Conservation (phyloP, 2,113 vertebrate genomes). For the Aramus guarauna region DNA sequence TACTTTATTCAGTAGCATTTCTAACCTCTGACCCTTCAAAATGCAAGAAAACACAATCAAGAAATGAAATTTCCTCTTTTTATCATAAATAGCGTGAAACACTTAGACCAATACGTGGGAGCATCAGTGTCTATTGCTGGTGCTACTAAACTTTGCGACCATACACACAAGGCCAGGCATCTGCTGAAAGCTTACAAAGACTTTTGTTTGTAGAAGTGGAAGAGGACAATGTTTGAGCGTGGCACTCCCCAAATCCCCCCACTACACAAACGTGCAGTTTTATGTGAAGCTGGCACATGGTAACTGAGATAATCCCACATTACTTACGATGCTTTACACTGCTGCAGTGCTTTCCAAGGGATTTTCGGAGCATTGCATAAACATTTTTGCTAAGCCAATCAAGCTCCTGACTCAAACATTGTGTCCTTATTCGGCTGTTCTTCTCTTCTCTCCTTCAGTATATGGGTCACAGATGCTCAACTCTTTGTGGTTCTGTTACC, state of each 20-base stretch:
- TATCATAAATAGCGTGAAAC: background rate
- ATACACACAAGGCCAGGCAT: background rate
- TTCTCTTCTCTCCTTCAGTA: background rate
- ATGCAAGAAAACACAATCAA: background rate
- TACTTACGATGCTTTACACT: background rate
- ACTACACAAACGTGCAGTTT: fast-evolving
- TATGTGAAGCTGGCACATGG: background rate
- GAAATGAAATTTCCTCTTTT: background rate
- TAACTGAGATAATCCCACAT: background rate
- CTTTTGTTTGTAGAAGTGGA: background rate
- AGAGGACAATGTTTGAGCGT: fast-evolving
- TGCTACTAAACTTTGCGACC: background rate
- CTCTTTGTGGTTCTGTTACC: background rate
- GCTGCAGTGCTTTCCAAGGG: background rate
- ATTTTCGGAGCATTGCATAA: background rate
- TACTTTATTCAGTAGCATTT: background rate
- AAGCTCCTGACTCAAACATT: background rate
- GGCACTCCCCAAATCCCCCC: background rate
- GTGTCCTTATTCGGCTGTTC: background rate
- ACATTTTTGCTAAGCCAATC: background rate
- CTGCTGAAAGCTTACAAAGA: background rate
- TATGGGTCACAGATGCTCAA: conserved; percentile 47
- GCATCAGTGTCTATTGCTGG: background rate
- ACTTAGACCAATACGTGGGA: fast-evolving
- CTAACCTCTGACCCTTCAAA: background rate